Base-by-base conservation (phyloP, 1,140 invertebrate species). In the Himalopsyche phryganea region DNA sequence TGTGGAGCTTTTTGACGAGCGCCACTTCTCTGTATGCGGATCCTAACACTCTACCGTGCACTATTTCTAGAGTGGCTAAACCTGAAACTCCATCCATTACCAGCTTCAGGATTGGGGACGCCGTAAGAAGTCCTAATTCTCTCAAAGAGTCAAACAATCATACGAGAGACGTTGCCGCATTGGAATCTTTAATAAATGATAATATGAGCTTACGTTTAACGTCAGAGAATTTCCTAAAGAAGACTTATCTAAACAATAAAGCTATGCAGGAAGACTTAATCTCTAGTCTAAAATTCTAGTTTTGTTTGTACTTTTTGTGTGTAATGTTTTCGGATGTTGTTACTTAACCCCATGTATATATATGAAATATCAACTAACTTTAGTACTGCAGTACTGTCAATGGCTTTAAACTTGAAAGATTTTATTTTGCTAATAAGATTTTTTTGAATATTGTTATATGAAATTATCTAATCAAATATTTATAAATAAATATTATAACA, bases 161-260 rank as follows among this genome's bases (percentile, higher is more conserved):
- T 19, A 20, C 19, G n/a, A 14, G 28, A 28, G 42, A 49, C 32
- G 45, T 23, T 5, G 40, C 18, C 2, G 41, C 53, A 42, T 45
- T 61, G 14, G 23, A 52, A 14, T 50, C 53, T n/a, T 44, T 65
- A 1, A 61, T 65, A 10, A 48, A 61, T 6, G 53, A 61, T 38
- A 65, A 55, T 46, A 41, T 46, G 18, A 61, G 50, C 32, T 49
- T 65, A 23, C 40, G 40, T n/a, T 6, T 32, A 1, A 49, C 35
- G 15, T 48, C 53, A 0, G 19, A 42, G 2, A 20, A 15, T 15
- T 42, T 57, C 19, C 7, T 58, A 6, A 36, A 45, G 15, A 50
- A 58, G 44, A 50, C 40, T 1, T 44, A 35, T 11, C 41, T 45
- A 11, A 33, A 54, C 13, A 41, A 35, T 54, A 45, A 36, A 36